Evolutionary conservation across 2,797 vertebrate genomes (phyloP).

Genomic region (Gallinago solitaria): DNA sequence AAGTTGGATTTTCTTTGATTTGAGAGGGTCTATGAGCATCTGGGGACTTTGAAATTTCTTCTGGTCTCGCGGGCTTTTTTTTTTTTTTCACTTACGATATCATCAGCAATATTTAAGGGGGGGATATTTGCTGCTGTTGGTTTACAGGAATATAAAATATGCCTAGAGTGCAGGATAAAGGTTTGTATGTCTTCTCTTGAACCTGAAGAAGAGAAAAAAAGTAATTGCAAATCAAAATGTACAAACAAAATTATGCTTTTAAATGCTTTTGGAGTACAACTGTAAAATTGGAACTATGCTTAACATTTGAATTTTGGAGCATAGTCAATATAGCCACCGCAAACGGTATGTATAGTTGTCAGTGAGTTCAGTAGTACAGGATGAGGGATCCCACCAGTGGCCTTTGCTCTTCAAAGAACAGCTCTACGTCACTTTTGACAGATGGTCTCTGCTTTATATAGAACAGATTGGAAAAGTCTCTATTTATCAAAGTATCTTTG

Average conservation of each 20-base stretch:
- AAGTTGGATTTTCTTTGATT: not conserved
- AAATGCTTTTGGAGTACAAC: not conserved
- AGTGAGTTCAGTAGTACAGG: not conserved
- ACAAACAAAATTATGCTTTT: not conserved
- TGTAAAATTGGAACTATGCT: not conserved
- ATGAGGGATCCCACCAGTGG: not conserved
- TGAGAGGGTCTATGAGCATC: not conserved
- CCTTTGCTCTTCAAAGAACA: not conserved
- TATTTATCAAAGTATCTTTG: not conserved
- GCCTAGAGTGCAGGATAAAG: not conserved
- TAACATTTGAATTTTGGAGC: not conserved
- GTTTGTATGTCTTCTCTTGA: not conserved
- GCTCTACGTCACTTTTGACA: not conserved
- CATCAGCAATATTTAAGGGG: not conserved
- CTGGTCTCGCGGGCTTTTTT: not conserved
- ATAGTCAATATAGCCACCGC: not conserved
- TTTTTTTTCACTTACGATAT: not conserved
- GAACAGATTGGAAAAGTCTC: not conserved
- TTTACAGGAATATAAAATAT: not conserved
- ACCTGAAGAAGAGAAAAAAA: not conserved
- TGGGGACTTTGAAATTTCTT: not conserved
- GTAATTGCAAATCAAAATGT: not conserved
- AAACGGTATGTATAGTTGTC: not conserved
- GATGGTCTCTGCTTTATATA: not conserved
- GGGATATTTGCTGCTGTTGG: not conserved